Percentiles rank a stretch among this genome's conserved stretches.
phyloP scores from a whole-genome alignment of 2,113 vertebrate species.

The Hypomesus transpacificus region DNA sequence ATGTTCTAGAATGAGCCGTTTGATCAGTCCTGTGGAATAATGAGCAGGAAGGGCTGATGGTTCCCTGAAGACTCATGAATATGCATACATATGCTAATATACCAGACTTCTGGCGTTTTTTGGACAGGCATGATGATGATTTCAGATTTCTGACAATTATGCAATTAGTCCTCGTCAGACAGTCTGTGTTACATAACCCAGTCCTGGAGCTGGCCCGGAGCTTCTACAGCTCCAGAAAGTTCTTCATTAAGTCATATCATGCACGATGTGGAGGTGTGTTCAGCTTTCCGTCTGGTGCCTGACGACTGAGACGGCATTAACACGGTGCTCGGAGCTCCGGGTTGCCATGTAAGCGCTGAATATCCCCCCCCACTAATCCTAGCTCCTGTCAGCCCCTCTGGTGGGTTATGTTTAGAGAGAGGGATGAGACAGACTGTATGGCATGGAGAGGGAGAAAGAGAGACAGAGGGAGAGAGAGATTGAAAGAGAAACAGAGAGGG shows the following conservation, averaged over 20 bases:
- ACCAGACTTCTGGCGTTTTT: too few relatives aligned
- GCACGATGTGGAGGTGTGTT: too few relatives aligned
- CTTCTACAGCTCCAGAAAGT: background rate
- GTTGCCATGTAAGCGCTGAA: conserved; percentile 15
- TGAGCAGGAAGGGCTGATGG: background rate
- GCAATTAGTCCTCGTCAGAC: background rate
- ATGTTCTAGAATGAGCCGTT: conserved; percentile 15
- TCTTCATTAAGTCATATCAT: too few relatives aligned
- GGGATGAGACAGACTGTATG: background rate
- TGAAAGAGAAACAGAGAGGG: background rate
- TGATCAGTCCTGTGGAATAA: conserved; percentile 38
- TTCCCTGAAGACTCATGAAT: conserved; percentile 11
- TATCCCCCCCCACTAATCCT: conserved; percentile 14
- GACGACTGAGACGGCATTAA: background rate
- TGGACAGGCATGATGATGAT: too few relatives aligned
- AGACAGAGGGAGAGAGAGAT: conserved; percentile 10
- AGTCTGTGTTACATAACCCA: background rate
- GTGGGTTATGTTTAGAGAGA: background rate
- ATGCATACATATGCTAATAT: conserved; percentile 8
- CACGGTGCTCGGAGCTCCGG: background rate
- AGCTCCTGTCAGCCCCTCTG: conserved; percentile 17
- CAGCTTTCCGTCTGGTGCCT: background rate
- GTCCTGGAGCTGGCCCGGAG: background rate
- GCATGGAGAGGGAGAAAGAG: background rate
- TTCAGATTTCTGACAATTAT: too few relatives aligned